phyloP scores from a whole-genome alignment of 2,888 invertebrate species.

The Stenodema calcarata region DNA sequence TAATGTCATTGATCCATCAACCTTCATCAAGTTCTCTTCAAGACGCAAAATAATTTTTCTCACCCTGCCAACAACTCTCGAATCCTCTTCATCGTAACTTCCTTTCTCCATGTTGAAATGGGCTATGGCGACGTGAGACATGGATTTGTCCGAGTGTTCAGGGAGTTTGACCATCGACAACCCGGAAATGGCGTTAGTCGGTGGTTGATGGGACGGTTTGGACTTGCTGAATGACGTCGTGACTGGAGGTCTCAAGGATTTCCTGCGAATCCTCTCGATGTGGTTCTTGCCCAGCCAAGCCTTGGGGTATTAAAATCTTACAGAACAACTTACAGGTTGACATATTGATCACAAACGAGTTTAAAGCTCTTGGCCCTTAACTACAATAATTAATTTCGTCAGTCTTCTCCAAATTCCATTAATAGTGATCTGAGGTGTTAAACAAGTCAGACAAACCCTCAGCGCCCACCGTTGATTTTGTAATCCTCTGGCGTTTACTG shows the following conservation, averaged over 20 bases:
- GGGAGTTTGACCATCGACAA: neutral
- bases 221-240: neutral
- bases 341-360: no score
- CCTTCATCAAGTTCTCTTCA: no score
- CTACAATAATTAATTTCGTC: no score
- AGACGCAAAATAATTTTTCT: no score
- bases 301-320: neutral
- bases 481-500: no score
- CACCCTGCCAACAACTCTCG: neutral
- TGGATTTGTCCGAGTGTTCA: neutral
- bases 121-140: conserved; percentile 28
- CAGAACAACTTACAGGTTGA: no score
- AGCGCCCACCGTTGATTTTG: no score
- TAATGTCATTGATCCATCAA: no score
- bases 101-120: conserved; percentile 20
- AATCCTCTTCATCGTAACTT: neutral
- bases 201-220: neutral
- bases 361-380: no score
- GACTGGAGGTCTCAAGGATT: conserved; percentile 9
- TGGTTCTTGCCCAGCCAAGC: neutral
- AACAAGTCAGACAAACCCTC: no score
- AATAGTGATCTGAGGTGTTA: no score
- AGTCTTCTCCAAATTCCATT: no score
- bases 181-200: neutral
- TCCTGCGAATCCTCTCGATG: neutral